Conservation (phyloP, 2,797 vertebrate species). For the Anguilla anguilla region DNA sequence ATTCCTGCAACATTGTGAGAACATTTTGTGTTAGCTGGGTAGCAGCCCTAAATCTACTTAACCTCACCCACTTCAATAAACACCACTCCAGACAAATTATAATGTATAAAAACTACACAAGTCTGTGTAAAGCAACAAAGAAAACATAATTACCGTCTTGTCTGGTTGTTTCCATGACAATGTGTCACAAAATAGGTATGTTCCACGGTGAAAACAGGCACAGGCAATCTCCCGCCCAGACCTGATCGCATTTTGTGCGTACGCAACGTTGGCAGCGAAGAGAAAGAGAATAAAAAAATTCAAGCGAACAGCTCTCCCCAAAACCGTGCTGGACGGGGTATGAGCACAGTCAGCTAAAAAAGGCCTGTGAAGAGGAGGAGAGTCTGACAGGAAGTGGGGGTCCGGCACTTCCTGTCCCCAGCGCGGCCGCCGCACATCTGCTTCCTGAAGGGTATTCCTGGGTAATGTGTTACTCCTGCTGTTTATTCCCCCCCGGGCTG, state of each 20-base stretch:
- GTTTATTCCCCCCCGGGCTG: background rate
- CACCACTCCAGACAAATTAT: background rate
- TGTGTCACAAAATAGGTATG: background rate
- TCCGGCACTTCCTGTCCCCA: slow-evolving; percentile 5
- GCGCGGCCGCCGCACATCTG: background rate
- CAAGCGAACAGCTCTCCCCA: background rate
- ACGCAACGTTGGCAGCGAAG: background rate
- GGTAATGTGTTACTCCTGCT: background rate
- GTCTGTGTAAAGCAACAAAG: background rate
- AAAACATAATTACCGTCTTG: background rate
- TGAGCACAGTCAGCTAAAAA: background rate
- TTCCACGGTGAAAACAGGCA: background rate
- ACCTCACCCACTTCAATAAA: background rate
- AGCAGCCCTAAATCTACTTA: background rate
- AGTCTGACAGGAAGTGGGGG: background rate
- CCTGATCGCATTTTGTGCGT: background rate
- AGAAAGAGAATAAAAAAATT: background rate
- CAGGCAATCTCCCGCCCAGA: background rate
- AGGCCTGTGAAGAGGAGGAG: background rate
- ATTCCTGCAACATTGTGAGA: background rate
- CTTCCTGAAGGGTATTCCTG: background rate
- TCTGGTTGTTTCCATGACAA: background rate
- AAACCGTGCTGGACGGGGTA: background rate
- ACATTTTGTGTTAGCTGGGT: too few species aligned
- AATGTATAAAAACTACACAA: background rate